Conservation (phyloP, 2,888 invertebrate species). For the Hypolimnas misippus region DNA sequence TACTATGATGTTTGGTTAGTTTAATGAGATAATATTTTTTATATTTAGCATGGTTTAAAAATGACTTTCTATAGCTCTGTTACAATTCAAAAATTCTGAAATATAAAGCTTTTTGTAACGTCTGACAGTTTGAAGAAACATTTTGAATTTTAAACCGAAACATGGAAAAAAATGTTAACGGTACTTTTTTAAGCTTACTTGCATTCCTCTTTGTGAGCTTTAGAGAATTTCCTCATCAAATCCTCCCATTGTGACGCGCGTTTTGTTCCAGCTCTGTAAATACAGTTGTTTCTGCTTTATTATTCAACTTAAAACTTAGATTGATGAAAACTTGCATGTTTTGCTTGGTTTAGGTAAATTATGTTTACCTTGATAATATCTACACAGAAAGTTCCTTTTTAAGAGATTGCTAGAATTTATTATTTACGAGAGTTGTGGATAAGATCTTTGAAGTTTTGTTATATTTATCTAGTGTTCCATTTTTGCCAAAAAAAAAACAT, state of each 20-base stretch:
- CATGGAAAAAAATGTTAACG: neutral
- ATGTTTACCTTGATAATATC: neutral
- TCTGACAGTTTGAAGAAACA: too few relatives aligned
- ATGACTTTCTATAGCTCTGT: too few relatives aligned
- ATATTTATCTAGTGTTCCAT: too few relatives aligned
- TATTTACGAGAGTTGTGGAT: neutral
- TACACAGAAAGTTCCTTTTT: too few relatives aligned
- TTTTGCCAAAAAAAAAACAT: too few relatives aligned
- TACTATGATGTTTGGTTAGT: too few relatives aligned
- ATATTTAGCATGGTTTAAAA: too few relatives aligned
- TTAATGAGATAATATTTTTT: too few relatives aligned
- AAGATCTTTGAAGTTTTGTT: too few relatives aligned
- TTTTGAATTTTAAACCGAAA: neutral
- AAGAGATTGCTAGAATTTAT: neutral
- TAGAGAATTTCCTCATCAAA: conserved; percentile 72
- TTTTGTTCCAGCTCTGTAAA: conserved; percentile 48
- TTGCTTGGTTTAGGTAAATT: neutral
- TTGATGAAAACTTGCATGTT: neutral
- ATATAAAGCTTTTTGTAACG: too few relatives aligned
- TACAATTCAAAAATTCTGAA: too few relatives aligned
- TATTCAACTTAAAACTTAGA: neutral
- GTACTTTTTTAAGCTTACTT: conserved; percentile 53
- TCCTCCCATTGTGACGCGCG: conserved; percentile 70
- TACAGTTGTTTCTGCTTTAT: conserved; percentile 18
- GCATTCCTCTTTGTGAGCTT: conserved; percentile 65